Evolutionary conservation across 1,140 invertebrate species (phyloP).

Genomic region (Sitobion miscanthi): DNA sequence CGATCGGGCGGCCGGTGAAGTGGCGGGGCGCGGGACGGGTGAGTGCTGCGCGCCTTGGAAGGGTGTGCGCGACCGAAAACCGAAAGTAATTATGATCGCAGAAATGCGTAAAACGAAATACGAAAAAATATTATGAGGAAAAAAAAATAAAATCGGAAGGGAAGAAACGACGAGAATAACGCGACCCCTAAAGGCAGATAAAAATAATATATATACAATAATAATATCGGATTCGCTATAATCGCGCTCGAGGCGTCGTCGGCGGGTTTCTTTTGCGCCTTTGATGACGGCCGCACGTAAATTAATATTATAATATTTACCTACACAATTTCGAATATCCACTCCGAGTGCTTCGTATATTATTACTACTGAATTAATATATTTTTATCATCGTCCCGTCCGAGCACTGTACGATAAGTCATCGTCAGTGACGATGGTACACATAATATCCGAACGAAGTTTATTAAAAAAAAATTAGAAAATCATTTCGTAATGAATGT

Average conservation of each 20-base stretch:
- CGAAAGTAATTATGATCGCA: slow-evolving; percentile 35
- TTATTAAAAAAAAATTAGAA: not conserved
- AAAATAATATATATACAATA: not conserved
- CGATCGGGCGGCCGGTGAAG: not conserved
- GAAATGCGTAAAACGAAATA: slow-evolving; percentile 4
- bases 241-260: not conserved
- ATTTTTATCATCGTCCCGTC: not conserved
- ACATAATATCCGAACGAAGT: not conserved
- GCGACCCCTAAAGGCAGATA: not conserved
- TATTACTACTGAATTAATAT: not conserved
- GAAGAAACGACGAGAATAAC: not conserved
- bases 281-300: not conserved
- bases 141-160: slow-evolving; percentile 16
- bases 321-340: not conserved
- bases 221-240: slow-evolving; percentile 3
- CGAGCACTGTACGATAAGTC: not conserved
- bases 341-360: no score
- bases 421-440: not conserved
- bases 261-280: not conserved
- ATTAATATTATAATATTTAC: not conserved
- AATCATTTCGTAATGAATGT: not conserved
- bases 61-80: slow-evolving; percentile 31
- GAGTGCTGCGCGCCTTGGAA: not conserved
- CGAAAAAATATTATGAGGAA: not conserved
- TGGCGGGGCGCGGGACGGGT: not conserved